Base-by-base conservation (phyloP, 2,888 invertebrate genomes). In the Nomada fucata region DNA sequence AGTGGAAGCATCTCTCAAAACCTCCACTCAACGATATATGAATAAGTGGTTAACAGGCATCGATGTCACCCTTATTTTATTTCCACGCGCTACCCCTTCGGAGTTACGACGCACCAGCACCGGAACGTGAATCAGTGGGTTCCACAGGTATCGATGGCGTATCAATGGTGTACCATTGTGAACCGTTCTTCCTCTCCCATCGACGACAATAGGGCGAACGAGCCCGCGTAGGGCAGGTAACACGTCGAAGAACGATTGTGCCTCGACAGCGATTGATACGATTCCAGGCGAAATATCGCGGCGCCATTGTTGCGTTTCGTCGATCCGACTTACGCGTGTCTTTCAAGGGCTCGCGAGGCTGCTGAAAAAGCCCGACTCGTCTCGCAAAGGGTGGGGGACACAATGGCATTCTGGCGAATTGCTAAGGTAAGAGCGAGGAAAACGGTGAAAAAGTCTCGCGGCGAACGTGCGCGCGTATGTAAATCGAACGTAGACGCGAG, bases 201-300 rank as follows among this genome's bases (percentile, higher is more conserved):
- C 59, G 71, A 50, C 71, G 70, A 79, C 79, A 85, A 84, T 77
- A 57, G 23, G 67, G 74, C 63, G 74, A 75, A 71, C 69, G 44
- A 59, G 63, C n/a, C 64, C 36, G 52, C 65, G 65, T 52, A 64
- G 60, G 72, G 63, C 91, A 91, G 90, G 91, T 91, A 91, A 90
- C 89, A 83, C 89, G 87, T 88, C 88, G 83, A 63, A 67, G 75
- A 84, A 84, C 90, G 88, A 92, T 91, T 91, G 90, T 91, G 89
- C 74, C 83, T 82, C 88, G 91, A 92, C 92, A 91, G 89, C 91
- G 91, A 92, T 92, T 92, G 91, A 92, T 91, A 90, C 89, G 91
- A 91, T 89, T 90, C 86, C 89, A 88, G 74, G 80, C 80, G 85
- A 86, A 82, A 80, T 82, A 82, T 87, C 84, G 82, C 78, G 85